Percentiles rank a stretch among this genome's conserved stretches.
These are phyloP conservation scores for Volucella bombylans DNA, from an alignment of 2,888 invertebrate species.

Conservation along the genomic window DNA sequence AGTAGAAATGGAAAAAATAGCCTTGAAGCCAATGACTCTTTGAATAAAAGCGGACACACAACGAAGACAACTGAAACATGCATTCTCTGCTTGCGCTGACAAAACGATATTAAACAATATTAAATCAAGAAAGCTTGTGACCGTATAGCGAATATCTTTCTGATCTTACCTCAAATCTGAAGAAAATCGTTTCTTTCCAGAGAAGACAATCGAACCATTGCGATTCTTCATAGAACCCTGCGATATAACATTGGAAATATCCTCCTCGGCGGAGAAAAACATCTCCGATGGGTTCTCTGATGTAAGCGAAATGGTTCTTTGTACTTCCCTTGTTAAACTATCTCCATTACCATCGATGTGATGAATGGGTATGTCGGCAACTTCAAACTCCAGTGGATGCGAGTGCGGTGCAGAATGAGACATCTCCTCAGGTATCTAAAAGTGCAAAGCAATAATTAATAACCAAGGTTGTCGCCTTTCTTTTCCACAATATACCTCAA, in stretches of 20 bases:
- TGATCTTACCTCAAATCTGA: conserved; percentile 81
- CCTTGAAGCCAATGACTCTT: no score
- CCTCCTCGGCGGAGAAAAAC: conserved; percentile 97
- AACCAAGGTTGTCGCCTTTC: background rate
- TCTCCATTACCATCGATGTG: conserved; percentile 77
- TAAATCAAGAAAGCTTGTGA: no score
- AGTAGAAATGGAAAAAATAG: no score
- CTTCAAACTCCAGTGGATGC: conserved; percentile 82
- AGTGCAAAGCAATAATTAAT: conserved; percentile 17
- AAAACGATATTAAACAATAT: no score
- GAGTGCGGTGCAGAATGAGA: conserved; percentile 82
- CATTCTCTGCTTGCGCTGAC: no score
- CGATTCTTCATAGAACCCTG: conserved; percentile 81
- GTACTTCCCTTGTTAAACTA: conserved; percentile 82
- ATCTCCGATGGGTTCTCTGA: conserved; percentile 95
- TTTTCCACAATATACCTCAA: conserved; percentile 80
- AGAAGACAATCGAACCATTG: conserved; percentile 80
- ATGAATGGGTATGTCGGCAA: conserved; percentile 81
- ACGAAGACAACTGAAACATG: no score
- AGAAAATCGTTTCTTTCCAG: conserved; percentile 82
- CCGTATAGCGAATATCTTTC: background rate
- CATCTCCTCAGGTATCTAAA: conserved; percentile 82
- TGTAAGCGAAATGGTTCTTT: conserved; percentile 92
- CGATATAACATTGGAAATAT: conserved; percentile 84
- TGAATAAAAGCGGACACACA: no score